Percentiles rank a stretch among this genome's conserved stretches.
Conservation (phyloP, 2,797 vertebrate species). For the Phalloptychus januarius region DNA sequence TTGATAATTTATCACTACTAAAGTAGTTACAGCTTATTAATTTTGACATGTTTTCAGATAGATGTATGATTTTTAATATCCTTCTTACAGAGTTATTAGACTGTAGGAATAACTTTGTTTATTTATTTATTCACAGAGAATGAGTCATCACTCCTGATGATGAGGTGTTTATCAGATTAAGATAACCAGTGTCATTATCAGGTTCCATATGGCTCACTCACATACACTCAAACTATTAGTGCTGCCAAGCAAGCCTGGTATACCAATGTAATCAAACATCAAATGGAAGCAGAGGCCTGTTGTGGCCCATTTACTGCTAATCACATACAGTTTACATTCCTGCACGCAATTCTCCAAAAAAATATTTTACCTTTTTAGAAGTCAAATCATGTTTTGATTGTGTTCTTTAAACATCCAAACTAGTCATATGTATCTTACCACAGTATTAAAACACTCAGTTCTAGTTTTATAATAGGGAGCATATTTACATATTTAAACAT, state of each 20-base stretch:
- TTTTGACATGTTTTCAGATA: slow-evolving; percentile 13
- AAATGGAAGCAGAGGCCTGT: slow-evolving; percentile 1
- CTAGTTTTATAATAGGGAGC: not conserved
- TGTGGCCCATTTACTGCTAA: slow-evolving; percentile 31
- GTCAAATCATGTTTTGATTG: slow-evolving; percentile 9
- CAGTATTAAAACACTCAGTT: not conserved
- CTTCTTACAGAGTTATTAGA: slow-evolving; percentile 8
- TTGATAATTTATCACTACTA: slow-evolving; percentile 41
- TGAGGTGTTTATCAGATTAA: slow-evolving; percentile 23
- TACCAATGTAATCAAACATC: not conserved
- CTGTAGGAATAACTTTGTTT: slow-evolving; percentile 13
- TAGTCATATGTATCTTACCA: slow-evolving; percentile 5
- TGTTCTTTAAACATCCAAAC: slow-evolving; percentile 15
- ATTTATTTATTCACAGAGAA: slow-evolving; percentile 18
- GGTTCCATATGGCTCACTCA: not conserved
- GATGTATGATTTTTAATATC: slow-evolving; percentile 26
- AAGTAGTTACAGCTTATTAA: slow-evolving; percentile 1
- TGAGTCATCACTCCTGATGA: slow-evolving; percentile 36
- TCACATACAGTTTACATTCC: slow-evolving; percentile 32
- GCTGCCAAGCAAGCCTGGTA: not conserved
- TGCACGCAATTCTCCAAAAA: not conserved
- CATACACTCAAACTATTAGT: not conserved
- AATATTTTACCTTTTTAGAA: slow-evolving; percentile 3
- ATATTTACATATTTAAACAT: not conserved
- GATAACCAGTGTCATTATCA: slow-evolving; percentile 16